phyloP scores from a whole-genome alignment of 2,797 vertebrate species.

The Hyperoplus immaculatus region DNA sequence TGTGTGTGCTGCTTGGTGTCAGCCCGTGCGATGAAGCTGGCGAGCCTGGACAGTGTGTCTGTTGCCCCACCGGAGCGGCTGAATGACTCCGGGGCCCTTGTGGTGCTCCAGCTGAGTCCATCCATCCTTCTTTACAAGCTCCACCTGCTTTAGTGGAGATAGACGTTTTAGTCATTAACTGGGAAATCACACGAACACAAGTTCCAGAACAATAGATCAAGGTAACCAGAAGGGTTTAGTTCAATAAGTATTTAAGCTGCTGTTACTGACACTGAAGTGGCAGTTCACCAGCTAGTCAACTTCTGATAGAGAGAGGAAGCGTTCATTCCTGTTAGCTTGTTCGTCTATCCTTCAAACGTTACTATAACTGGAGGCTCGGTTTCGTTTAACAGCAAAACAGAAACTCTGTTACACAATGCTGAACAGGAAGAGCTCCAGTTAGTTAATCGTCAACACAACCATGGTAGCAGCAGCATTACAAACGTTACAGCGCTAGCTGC shows the following conservation, averaged over 20 bases:
- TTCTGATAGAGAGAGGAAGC: background rate
- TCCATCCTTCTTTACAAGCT: conserved; percentile 73
- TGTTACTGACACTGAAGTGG: background rate
- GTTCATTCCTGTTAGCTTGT: conserved; percentile 7
- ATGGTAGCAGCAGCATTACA: background rate
- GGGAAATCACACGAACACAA: background rate
- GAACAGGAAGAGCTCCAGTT: accelerated
- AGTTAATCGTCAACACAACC: background rate
- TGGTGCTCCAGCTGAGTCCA: conserved; percentile 75
- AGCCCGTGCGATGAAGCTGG: conserved; percentile 75
- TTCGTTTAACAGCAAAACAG: too few relatives aligned
- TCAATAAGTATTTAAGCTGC: background rate
- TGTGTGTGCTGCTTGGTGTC: conserved; percentile 62
- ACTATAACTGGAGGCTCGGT: accelerated
- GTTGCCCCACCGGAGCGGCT: conserved; percentile 49
- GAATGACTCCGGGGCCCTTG: conserved; percentile 66
- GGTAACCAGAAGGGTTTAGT: too few relatives aligned
- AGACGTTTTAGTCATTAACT: background rate
- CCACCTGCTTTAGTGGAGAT: conserved; percentile 26
- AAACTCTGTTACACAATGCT: accelerated
- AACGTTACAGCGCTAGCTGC: conserved; percentile 15
- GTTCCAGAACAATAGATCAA: background rate
- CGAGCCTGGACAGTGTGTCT: conserved; percentile 78
- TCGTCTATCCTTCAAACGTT: background rate
- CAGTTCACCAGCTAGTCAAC: conserved; percentile 7